Evolutionary conservation across 1,140 invertebrate species (phyloP).

Genomic region (Colletes latitarsis): DNA sequence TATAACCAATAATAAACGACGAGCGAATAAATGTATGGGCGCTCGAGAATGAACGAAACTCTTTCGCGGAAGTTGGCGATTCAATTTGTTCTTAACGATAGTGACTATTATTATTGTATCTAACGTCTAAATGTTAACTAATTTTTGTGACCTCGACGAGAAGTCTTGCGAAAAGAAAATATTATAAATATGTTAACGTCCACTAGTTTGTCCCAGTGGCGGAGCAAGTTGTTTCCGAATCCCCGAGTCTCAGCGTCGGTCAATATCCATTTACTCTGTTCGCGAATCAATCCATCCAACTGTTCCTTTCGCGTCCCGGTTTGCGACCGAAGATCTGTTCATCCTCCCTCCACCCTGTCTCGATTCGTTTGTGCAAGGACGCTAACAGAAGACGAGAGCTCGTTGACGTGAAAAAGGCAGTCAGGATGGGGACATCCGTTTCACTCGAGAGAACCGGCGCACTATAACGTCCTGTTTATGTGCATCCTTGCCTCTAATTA

Average conservation of each 20-base stretch:
- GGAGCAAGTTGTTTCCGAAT: too few relatives aligned
- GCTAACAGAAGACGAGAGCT: not conserved
- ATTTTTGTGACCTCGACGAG: too few relatives aligned
- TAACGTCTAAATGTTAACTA: too few relatives aligned
- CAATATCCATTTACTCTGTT: not conserved
- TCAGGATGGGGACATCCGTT: slow-evolving; percentile 50
- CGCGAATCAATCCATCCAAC: not conserved
- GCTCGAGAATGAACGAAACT: too few relatives aligned
- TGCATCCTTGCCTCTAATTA: slow-evolving; percentile 67
- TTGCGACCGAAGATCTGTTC: slow-evolving; percentile 27
- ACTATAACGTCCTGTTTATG: slow-evolving; percentile 57
- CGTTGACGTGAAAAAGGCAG: slow-evolving; percentile 28
- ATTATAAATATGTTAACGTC: too few relatives aligned
- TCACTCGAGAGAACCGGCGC: slow-evolving; percentile 54
- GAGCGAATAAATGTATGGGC: too few relatives aligned
- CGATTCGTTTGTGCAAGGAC: slow-evolving; percentile 6
- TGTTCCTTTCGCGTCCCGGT: not conserved
- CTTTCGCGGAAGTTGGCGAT: too few relatives aligned
- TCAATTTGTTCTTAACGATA: too few relatives aligned
- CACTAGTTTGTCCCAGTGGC: too few relatives aligned
- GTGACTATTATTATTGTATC: too few relatives aligned
- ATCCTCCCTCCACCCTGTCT: slow-evolving; percentile 3
- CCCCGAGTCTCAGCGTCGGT: not conserved
- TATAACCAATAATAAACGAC: too few relatives aligned
- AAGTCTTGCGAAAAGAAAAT: too few relatives aligned